These are phyloP conservation scores for Platalea minor DNA, from an alignment of 2,797 vertebrate species.

Conservation along the genomic window DNA sequence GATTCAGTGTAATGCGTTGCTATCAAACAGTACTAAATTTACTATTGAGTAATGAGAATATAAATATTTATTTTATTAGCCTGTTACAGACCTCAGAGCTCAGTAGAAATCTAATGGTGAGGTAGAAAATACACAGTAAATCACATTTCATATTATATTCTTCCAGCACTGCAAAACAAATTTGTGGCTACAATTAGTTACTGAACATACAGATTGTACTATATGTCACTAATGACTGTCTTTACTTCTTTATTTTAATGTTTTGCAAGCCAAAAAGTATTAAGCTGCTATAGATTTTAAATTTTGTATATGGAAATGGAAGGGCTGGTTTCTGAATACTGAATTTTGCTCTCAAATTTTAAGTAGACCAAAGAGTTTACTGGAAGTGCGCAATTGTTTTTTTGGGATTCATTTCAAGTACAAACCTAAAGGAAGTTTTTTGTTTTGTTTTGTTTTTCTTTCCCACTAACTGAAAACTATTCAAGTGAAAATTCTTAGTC, in stretches of 20 bases:
- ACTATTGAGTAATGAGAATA: background rate
- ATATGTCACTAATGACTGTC: background rate
- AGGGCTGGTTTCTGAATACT: background rate
- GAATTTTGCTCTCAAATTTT: background rate
- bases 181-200: background rate
- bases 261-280: background rate
- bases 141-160: background rate
- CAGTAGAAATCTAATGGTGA: background rate
- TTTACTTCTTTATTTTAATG: background rate
- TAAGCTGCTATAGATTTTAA: background rate
- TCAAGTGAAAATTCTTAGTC: background rate
- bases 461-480: background rate
- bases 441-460: background rate
- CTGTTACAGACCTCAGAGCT: background rate
- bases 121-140: background rate
- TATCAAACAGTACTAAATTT: background rate
- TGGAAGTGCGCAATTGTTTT: rapidly evolving
- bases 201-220: background rate
- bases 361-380: background rate
- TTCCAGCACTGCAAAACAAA: background rate
- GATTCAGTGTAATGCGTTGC: background rate
- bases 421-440: background rate
- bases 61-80: background rate
- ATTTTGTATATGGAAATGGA: background rate
- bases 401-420: background rate